Conservation (phyloP, 2,113 vertebrate genomes). For the Oxyura jamaicensis region DNA sequence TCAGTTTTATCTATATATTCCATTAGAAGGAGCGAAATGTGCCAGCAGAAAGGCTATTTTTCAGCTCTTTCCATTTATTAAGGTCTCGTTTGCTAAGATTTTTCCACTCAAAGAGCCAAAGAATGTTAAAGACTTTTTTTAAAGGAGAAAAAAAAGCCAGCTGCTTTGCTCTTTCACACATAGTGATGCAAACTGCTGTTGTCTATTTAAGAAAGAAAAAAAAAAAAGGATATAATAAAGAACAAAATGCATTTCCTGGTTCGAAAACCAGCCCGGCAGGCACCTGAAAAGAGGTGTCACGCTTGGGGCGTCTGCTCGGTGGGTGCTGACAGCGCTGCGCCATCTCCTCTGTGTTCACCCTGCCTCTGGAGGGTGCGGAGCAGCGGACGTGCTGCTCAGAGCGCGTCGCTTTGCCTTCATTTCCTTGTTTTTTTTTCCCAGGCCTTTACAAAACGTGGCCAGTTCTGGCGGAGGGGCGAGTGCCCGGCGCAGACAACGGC, state of each 20-base stretch:
- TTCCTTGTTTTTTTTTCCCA: not conserved
- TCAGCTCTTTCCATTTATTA: slow-evolving; percentile 57
- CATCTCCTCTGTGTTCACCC: not conserved
- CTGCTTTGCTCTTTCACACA: not conserved
- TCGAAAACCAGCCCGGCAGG: rapidly evolving
- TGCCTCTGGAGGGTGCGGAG: rapidly evolving
- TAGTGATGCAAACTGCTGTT: not conserved
- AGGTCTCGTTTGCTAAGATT: slow-evolving; percentile 39
- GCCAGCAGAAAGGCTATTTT: slow-evolving; percentile 20
- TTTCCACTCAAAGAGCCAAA: slow-evolving; percentile 58
- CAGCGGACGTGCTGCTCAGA: not conserved
- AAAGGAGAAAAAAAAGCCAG: not conserved
- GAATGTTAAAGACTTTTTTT: slow-evolving; percentile 14
- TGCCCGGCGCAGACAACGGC: not conserved
- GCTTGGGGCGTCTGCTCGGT: not conserved
- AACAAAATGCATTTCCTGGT: not conserved
- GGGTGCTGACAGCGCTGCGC: rapidly evolving
- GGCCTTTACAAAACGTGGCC: not conserved
- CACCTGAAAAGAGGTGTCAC: not conserved
- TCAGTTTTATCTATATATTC: not conserved
- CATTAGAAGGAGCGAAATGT: not conserved
- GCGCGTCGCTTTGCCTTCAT: not conserved
- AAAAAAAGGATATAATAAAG: too few species aligned
- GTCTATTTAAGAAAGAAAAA: not conserved
- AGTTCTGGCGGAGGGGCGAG: not conserved